These are phyloP conservation scores for Trissoscelio sp. DNA, from an alignment of 2,888 invertebrate species.

Conservation along the genomic window DNA sequence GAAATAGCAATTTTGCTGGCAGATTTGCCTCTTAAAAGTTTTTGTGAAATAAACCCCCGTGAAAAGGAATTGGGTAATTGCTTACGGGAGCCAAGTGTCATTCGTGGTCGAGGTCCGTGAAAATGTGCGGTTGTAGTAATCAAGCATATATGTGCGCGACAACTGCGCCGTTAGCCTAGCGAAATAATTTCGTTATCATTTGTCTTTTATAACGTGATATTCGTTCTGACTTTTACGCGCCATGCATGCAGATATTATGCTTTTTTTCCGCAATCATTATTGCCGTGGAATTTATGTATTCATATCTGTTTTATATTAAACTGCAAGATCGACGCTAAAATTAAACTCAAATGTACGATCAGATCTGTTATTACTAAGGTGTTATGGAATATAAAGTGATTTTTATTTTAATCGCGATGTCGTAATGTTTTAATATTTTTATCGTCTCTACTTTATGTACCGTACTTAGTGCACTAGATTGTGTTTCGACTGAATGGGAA, in stretches of 20 bases:
- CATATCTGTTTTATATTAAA: slow-evolving; percentile 54
- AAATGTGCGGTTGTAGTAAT: neutral
- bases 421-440: slow-evolving; percentile 22
- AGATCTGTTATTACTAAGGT: slow-evolving; percentile 36
- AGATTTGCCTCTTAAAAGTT: too few species aligned
- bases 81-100: neutral
- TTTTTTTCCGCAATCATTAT: slow-evolving; percentile 49
- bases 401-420: slow-evolving; percentile 43
- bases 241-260: slow-evolving; percentile 44
- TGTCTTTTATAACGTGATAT: slow-evolving; percentile 46
- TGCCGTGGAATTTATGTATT: slow-evolving; percentile 43
- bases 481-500: neutral
- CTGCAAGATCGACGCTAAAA: slow-evolving; percentile 26
- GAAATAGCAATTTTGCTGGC: too few species aligned
- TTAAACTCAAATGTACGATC: slow-evolving; percentile 38
- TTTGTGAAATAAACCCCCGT: neutral
- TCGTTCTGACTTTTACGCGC: slow-evolving; percentile 10
- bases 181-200: slow-evolving; percentile 42
- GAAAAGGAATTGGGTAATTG: neutral
- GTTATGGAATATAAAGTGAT: slow-evolving; percentile 40
- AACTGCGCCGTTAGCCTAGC: slow-evolving; percentile 23
- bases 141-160: slow-evolving; percentile 2
- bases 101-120: neutral
- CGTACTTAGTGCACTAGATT: neutral
- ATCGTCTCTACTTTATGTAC: slow-evolving; percentile 11